A percentile compares a stretch with the other conserved stretches of the same genome.
These are phyloP conservation scores for Rhopalosiphum maidis DNA, from an alignment of 1,140 invertebrate species.

Conservation along the genomic window DNA sequence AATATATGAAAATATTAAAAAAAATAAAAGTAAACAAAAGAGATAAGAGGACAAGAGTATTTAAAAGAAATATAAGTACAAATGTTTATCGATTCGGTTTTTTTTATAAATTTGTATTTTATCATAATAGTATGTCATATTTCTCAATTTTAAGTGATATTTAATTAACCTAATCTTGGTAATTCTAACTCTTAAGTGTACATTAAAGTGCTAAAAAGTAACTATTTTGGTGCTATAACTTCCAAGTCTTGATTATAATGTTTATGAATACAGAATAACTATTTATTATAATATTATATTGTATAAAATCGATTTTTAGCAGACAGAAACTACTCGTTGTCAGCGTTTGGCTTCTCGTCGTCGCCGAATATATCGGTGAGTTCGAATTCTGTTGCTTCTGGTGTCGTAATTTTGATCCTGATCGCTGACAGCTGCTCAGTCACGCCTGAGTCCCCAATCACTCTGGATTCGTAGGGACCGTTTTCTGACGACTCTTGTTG, in stretches of 20 bases:
- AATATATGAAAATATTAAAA: not conserved
- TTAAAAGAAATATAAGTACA: not conserved
- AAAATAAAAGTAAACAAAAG: not conserved
- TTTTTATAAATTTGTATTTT: not conserved
- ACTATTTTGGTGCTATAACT: not conserved
- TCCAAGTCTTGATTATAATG: not conserved
- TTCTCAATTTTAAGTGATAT: not conserved
- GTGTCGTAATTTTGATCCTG: not conserved
- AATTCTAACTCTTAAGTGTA: not conserved
- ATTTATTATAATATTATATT: not conserved
- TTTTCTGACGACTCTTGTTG: not conserved
- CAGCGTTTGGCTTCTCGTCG: not conserved
- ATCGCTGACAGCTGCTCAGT: not conserved
- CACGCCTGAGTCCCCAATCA: no score
- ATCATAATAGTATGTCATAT: not conserved
- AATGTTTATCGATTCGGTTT: not conserved
- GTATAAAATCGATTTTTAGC: not conserved
- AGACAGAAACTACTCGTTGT: not conserved
- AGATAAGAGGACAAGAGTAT: not conserved
- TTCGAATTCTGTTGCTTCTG: not conserved
- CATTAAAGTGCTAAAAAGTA: not conserved
- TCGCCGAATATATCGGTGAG: not conserved
- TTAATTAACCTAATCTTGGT: not conserved
- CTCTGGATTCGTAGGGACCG: no score
- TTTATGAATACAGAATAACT: not conserved